Percentiles rank a stretch among this genome's conserved stretches.
These are phyloP conservation scores for Cantharis rustica DNA, from an alignment of 2,888 invertebrate genomes.

Conservation along the genomic window DNA sequence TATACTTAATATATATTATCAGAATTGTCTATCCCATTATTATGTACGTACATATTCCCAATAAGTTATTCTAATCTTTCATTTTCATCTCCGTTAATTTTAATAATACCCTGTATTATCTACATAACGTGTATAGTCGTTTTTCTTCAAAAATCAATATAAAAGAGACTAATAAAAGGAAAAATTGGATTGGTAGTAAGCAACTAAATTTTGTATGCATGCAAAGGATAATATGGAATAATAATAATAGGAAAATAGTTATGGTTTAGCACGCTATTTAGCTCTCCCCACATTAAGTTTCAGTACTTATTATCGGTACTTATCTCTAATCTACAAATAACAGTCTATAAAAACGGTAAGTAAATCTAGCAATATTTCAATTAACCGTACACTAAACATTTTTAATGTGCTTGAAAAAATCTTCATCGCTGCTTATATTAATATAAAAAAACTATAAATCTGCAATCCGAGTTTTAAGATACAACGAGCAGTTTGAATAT, in stretches of 20 bases:
- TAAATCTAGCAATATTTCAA: neutral
- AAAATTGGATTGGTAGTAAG: neutral
- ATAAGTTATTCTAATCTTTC: neutral
- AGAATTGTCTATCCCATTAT: neutral
- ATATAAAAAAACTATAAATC: too few species aligned
- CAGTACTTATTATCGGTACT: neutral
- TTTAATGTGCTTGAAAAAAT: neutral
- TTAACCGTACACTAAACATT: neutral
- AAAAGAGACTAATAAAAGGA: neutral
- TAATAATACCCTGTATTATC: neutral
- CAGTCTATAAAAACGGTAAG: neutral
- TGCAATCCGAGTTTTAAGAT: too few species aligned
- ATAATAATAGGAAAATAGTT: slow-evolving; percentile 1
- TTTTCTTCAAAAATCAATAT: neutral
- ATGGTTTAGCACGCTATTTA: neutral
- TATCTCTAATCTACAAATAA: neutral
- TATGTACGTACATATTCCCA: neutral
- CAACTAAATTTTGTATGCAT: slow-evolving; percentile 1
- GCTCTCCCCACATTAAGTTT: neutral
- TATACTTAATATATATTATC: neutral
- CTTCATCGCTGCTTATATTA: neutral
- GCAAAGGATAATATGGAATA: neutral
- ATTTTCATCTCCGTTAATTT: neutral
- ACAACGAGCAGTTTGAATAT: neutral
- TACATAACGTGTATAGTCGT: neutral